These are phyloP conservation scores for Spodoptera litura DNA, from an alignment of 1,140 invertebrate genomes.

Conservation along the genomic window DNA sequence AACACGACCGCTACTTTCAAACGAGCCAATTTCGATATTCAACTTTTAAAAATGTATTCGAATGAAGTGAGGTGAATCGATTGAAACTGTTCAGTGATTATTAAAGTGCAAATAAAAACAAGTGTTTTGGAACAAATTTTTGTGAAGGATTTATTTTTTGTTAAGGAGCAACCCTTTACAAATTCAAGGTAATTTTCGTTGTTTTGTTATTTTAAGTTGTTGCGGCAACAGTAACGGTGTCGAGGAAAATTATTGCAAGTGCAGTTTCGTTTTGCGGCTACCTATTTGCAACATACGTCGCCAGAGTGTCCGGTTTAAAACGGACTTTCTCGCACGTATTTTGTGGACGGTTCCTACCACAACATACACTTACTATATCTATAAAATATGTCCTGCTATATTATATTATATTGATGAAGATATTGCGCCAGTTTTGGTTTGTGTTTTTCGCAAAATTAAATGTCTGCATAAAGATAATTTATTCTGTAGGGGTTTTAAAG, in stretches of 20 bases:
- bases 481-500: too few species aligned
- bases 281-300: slow-evolving; percentile 67
- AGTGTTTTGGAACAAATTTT: slow-evolving; percentile 60
- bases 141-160: slow-evolving; percentile 67
- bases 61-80: slow-evolving; percentile 75
- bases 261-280: slow-evolving; percentile 69
- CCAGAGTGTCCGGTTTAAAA: slow-evolving; percentile 56
- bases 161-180: slow-evolving; percentile 58
- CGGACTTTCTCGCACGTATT: slow-evolving; percentile 55
- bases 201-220: slow-evolving; percentile 56
- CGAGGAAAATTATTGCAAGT: slow-evolving; percentile 62
- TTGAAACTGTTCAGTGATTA: slow-evolving; percentile 51
- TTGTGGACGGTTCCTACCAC: slow-evolving; percentile 27
- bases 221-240: slow-evolving; percentile 51
- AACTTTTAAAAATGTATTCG: slow-evolving; percentile 72
- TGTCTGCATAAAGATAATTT: too few species aligned
- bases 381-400: too few species aligned
- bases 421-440: too few species aligned
- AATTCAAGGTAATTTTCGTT: slow-evolving; percentile 71
- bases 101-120: slow-evolving; percentile 53
- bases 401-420: too few species aligned
- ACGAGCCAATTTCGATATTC: slow-evolving; percentile 62
- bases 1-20: slow-evolving; percentile 56
- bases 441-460: too few species aligned
- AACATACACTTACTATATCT: neutral